Conservation (phyloP, 1,140 invertebrate species). For the Stenopsyche tienmushanensis region DNA sequence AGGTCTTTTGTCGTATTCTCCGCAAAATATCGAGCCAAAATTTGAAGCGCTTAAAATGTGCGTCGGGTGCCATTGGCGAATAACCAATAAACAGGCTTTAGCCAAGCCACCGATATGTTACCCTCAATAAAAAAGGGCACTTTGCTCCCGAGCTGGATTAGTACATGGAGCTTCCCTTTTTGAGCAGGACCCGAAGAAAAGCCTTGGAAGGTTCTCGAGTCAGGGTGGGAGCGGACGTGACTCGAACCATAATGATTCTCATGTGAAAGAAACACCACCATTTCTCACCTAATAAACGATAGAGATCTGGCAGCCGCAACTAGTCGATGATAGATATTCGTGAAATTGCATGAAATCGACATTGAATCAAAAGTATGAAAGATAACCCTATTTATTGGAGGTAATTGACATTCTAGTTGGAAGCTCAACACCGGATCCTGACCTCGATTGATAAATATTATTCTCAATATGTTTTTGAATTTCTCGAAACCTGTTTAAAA, state of each 20-base stretch:
- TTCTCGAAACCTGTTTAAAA: no score
- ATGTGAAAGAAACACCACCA: conserved; percentile 4
- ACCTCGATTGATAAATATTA: no score
- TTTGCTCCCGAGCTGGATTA: conserved; percentile 19
- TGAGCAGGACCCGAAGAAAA: not conserved
- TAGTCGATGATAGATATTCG: conserved; percentile 21
- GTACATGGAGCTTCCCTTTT: conserved; percentile 16
- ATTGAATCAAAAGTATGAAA: conserved; percentile 2
- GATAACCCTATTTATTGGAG: no score
- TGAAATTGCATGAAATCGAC: conserved; percentile 1
- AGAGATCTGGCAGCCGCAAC: conserved; percentile 11
- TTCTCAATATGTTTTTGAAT: no score
- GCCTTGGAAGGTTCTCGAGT: not conserved
- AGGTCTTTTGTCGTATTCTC: no score
- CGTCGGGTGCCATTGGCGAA: not conserved
- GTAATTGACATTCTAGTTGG: no score
- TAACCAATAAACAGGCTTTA: conserved; percentile 19
- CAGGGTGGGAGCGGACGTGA: conserved; percentile 18
- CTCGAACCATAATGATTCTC: conserved; percentile 28
- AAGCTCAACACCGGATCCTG: no score
- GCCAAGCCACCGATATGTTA: conserved; percentile 2
- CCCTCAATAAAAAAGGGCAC: conserved; percentile 15
- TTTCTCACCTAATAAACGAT: conserved; percentile 27
- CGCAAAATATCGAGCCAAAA: no score
- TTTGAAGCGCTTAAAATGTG: no score